phyloP scores from a whole-genome alignment of 2,797 vertebrate genomes.

The Danionella dracula region DNA sequence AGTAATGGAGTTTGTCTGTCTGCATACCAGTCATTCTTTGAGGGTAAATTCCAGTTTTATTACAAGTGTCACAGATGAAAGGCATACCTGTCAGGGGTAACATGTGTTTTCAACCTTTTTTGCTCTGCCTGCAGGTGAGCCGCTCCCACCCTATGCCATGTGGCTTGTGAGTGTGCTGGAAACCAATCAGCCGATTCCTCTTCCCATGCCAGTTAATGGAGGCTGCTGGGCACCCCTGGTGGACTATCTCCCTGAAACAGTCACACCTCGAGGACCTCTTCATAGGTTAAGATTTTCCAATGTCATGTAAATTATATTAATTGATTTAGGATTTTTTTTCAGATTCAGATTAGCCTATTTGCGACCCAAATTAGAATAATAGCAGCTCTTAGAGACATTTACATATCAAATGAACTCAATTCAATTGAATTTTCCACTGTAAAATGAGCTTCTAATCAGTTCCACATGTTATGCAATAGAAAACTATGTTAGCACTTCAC shows the following conservation, averaged over 20 bases:
- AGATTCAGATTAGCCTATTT: no score
- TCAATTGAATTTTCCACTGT: neutral
- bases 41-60: conserved; percentile 7
- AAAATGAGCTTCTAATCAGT: neutral
- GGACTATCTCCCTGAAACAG: conserved; percentile 94
- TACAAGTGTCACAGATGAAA: neutral
- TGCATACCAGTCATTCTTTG: neutral
- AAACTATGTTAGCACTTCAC: neutral
- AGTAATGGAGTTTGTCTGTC: neutral
- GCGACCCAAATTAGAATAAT: no score
- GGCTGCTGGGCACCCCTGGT: conserved; percentile 98
- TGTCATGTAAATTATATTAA: no score
- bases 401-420: no score
- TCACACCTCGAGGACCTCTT: conserved; percentile 89
- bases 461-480: neutral
- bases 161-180: conserved; percentile 91
- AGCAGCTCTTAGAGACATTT: no score
- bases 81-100: neutral
- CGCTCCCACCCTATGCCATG: conserved; percentile 86
- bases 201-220: conserved; percentile 94
- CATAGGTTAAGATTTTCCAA: conserved; percentile 72
- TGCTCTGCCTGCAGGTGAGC: conserved; percentile 76
- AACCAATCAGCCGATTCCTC: conserved; percentile 86
- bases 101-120: neutral
- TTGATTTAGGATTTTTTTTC: no score